These are phyloP conservation scores for Habrosyne pyritoides DNA, from an alignment of 2,888 invertebrate genomes.

Conservation along the genomic window DNA sequence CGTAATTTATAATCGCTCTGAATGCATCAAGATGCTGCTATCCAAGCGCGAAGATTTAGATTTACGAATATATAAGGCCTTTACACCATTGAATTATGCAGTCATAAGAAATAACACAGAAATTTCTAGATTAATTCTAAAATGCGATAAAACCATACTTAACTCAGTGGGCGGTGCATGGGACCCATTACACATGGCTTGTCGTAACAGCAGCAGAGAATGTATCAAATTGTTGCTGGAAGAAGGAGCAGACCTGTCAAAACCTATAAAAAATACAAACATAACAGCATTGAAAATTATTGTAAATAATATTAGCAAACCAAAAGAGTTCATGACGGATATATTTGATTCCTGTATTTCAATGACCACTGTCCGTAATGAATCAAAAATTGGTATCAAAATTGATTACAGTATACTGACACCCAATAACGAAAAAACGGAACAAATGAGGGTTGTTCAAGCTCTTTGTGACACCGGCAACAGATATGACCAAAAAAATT, in stretches of 20 bases:
- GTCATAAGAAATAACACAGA: slow-evolving; percentile 17
- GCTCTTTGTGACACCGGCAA: slow-evolving; percentile 71
- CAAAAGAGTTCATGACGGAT: slow-evolving; percentile 52
- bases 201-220: slow-evolving; percentile 61
- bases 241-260: slow-evolving; percentile 21
- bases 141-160: slow-evolving; percentile 11
- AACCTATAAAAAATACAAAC: background rate
- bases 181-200: slow-evolving; percentile 49
- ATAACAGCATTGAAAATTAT: slow-evolving; percentile 55
- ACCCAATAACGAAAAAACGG: slow-evolving; percentile 40
- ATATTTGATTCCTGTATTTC: slow-evolving; percentile 55
- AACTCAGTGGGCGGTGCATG: slow-evolving; percentile 24
- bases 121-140: slow-evolving; percentile 8
- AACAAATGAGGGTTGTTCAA: slow-evolving; percentile 73
- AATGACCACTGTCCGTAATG: no score
- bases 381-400: slow-evolving; percentile 38
- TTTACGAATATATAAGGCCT: slow-evolving; percentile 3
- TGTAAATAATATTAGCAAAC: slow-evolving; percentile 54
- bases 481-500: slow-evolving; percentile 58
- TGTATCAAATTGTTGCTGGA: slow-evolving; percentile 17
- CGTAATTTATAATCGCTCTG: slow-evolving; percentile 55
- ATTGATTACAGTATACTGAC: slow-evolving; percentile 55
- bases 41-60: slow-evolving; percentile 19
- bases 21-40: slow-evolving; percentile 18
- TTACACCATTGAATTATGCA: slow-evolving; percentile 17